Conservation (phyloP, 2,113 vertebrate genomes). For the Coracopsis vasa region DNA sequence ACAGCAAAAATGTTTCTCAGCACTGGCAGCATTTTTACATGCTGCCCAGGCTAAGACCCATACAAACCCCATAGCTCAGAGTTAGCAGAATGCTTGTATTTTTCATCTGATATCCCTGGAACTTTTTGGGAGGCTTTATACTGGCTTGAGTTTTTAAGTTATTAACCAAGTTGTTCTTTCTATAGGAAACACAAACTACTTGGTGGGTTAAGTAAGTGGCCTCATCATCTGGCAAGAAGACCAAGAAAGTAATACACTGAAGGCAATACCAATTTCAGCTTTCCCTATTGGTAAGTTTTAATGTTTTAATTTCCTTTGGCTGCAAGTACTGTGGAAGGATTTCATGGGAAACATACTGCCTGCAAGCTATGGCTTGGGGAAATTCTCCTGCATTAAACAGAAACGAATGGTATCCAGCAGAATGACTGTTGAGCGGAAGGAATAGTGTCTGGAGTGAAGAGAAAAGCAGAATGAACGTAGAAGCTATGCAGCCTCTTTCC, state of each 20-base stretch:
- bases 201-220: neutral
- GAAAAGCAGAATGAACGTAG: neutral
- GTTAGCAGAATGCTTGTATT: neutral
- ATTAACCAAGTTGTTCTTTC: neutral
- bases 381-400: neutral
- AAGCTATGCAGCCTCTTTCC: neutral
- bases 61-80: neutral
- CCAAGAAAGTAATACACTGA: neutral
- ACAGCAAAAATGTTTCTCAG: neutral
- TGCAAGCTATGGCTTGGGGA: neutral
- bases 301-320: neutral
- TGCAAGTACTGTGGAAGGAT: neutral
- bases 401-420: neutral
- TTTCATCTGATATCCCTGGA: neutral
- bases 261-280: neutral
- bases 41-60: neutral
- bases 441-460: neutral
- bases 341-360: neutral
- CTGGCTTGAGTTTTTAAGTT: neutral
- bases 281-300: neutral
- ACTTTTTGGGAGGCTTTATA: neutral
- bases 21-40: neutral
- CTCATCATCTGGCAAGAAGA: neutral
- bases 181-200: neutral
- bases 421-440: slow-evolving; percentile 10